Base-by-base conservation (phyloP, 2,888 invertebrate species). In the Cerceris rybyensis region DNA sequence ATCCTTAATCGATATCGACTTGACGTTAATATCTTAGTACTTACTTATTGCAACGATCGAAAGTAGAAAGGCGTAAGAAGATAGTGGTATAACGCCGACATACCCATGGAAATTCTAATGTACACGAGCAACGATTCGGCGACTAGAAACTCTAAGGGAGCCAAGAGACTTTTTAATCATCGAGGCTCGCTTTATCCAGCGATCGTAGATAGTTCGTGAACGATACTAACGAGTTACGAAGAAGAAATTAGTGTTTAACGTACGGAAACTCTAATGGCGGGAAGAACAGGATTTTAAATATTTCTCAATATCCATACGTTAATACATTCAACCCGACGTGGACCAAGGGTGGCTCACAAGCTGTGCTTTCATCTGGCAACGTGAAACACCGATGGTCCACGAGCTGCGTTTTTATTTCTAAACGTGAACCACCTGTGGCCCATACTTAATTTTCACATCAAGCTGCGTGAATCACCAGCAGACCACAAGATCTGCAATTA, bases 91-190 rank as follows among this genome's bases (percentile, higher is more conserved):
- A 11, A 11, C 11, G 8, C 11, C 46, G 6, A 46, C 0, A 11
- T 11, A 46, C 11, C 8, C 9, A 8, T 46, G 50, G 9, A 50
- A 11, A 50, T 11, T 50, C 6, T 50, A 28, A 28, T 50, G 50
- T 50, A 7, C 50, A 11, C 50, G n/a, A 59, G 42, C 13, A 39
- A 59, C 59, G 42, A 11, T 59, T 41, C n/a, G 43, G 46, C 54
- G 64, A 65, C 43, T 54, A 65, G 54, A 41, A 65, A 65, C 54
- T 65, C 54, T 64, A 39, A 41, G 17, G 7, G 8, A 7, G 16
- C 17, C 7, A 2, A 50, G 50, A 11, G 50, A 9, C 9, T 50
- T n/a, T n/a, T n/a, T n/a, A n/a, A 50, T 50, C 2, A 7, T n/a
- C 50, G 50, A 13, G 50, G 50, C 8, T 11, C 50, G 5, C 11